Conservation (phyloP, 2,888 invertebrate species). For the Torymus aiolomorphi region DNA sequence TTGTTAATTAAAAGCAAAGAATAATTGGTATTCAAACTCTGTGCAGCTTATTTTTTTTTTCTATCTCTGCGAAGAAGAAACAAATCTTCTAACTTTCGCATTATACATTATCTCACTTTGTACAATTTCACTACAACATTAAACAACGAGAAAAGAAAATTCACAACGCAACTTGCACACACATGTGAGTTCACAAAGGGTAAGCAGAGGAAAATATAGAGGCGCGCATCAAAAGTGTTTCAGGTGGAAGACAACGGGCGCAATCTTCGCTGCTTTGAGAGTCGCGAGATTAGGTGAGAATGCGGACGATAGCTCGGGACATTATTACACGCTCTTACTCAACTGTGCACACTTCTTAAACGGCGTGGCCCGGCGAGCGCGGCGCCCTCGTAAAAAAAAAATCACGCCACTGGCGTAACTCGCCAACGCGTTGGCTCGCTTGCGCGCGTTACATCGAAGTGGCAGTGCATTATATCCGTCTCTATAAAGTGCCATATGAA, state of each 20-base stretch:
- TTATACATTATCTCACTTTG: too few species aligned
- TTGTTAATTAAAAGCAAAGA: not conserved
- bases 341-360: not conserved
- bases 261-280: slow-evolving; percentile 20
- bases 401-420: slow-evolving; percentile 5
- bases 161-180: not conserved
- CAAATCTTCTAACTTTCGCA: too few species aligned
- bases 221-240: slow-evolving; percentile 21
- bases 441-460: not conserved
- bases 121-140: too few species aligned
- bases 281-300: slow-evolving; percentile 55
- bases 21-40: too few species aligned
- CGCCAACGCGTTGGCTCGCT: not conserved
- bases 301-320: slow-evolving; percentile 47
- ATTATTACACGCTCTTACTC: slow-evolving; percentile 45
- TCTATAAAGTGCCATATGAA: too few species aligned
- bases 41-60: too few species aligned
- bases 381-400: slow-evolving; percentile 35
- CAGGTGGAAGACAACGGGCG: slow-evolving; percentile 2
- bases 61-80: too few species aligned
- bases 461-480: too few species aligned
- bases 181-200: not conserved
- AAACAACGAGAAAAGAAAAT: too few species aligned
- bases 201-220: not conserved
- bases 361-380: not conserved